Conservation (phyloP, 2,888 invertebrate genomes). For the Trissolcus japonicus region DNA sequence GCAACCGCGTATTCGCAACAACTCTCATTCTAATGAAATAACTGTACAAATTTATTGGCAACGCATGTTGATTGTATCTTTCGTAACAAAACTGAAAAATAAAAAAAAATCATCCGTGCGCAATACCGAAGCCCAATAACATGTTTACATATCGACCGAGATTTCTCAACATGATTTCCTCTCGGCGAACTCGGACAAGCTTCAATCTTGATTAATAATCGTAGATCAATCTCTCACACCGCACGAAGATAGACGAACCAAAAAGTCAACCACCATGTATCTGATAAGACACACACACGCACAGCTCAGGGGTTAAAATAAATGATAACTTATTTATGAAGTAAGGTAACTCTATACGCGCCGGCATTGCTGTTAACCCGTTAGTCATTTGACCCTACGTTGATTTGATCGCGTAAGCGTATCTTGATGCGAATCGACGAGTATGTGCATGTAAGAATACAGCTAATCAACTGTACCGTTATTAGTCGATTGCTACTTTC, state of each 20-base stretch:
- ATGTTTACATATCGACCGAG: slow-evolving; percentile 19
- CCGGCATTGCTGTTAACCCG: slow-evolving; percentile 35
- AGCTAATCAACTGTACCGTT: slow-evolving; percentile 58
- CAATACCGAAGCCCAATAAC: slow-evolving; percentile 11
- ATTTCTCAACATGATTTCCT: slow-evolving; percentile 22
- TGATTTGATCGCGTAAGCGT: slow-evolving; percentile 53
- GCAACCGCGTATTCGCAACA: slow-evolving; percentile 35
- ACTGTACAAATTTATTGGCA: slow-evolving; percentile 40
- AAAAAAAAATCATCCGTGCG: slow-evolving; percentile 2
- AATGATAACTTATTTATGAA: slow-evolving; percentile 55
- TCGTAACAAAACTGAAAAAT: slow-evolving; percentile 17
- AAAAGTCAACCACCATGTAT: slow-evolving; percentile 23
- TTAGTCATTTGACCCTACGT: slow-evolving; percentile 54
- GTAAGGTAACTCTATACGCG: slow-evolving; percentile 25
- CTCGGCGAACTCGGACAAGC: slow-evolving; percentile 15
- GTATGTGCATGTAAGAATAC: slow-evolving; percentile 48
- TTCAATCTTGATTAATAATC: slow-evolving; percentile 38
- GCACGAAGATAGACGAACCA: slow-evolving; percentile 8
- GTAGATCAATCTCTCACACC: slow-evolving; percentile 32
- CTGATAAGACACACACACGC: slow-evolving; percentile 17
- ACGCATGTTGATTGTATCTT: slow-evolving; percentile 29
- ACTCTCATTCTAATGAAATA: slow-evolving; percentile 29
- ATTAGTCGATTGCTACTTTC: slow-evolving; percentile 58
- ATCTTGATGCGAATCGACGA: slow-evolving; percentile 53
- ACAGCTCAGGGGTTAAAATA: slow-evolving; percentile 25